Evolutionary conservation across 2,888 invertebrate species (phyloP).

Genomic region (Temnothorax unifasciatus): DNA sequence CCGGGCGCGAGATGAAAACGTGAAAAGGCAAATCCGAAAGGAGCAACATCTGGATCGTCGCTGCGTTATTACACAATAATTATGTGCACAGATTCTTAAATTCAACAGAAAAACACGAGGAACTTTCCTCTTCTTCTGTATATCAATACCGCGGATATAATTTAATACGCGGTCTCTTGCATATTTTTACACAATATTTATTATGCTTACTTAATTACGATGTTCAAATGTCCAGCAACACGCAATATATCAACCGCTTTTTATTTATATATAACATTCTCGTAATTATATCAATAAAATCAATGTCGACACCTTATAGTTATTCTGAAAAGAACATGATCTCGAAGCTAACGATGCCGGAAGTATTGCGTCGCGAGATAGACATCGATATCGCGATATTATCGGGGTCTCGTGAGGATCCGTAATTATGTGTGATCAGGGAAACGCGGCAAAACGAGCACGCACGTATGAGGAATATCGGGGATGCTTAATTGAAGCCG

Average conservation of each 20-base stretch:
- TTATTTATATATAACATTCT: neutral
- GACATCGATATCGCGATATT: conserved; percentile 10
- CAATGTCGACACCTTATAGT: neutral
- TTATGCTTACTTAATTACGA: neutral
- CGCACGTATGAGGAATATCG: conserved; percentile 49
- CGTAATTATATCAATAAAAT: neutral
- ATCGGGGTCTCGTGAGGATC: neutral
- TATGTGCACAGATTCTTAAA: conserved; percentile 2
- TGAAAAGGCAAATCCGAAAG: conserved; percentile 36
- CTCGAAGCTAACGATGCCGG: conserved; percentile 1
- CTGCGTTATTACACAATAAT: conserved; percentile 38
- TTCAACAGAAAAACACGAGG: neutral
- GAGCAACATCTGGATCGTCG: conserved; percentile 34
- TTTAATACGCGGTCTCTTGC: neutral
- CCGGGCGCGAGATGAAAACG: conserved; percentile 41
- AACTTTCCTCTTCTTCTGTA: neutral
- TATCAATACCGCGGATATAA: neutral
- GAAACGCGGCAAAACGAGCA: conserved; percentile 33
- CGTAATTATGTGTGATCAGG: conserved; percentile 48
- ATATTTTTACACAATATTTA: neutral
- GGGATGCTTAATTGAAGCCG: conserved; percentile 55
- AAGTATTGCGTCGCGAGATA: neutral
- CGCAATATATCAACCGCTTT: neutral
- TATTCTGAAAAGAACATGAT: neutral
- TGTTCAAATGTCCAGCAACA: neutral